phyloP scores from a whole-genome alignment of 2,113 vertebrate species.

The Tricholaema leucomelas region DNA sequence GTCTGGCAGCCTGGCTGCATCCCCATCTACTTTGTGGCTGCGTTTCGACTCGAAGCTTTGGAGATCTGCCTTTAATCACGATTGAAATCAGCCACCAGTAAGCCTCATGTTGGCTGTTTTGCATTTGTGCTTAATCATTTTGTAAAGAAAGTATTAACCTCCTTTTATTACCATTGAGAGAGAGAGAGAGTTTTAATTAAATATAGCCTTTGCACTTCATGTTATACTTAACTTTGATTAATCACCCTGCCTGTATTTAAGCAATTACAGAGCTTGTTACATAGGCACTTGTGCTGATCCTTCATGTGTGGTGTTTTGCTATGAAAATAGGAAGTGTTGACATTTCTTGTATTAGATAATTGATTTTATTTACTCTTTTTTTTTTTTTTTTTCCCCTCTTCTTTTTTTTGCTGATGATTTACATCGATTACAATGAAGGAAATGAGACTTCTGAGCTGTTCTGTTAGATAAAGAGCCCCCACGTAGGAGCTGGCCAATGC shows the following conservation, averaged over 20 bases:
- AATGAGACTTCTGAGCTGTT: slow-evolving; percentile 10
- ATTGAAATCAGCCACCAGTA: slow-evolving; percentile 47
- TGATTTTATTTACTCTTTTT: not conserved
- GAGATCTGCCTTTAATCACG: slow-evolving; percentile 58
- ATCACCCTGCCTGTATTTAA: slow-evolving; percentile 55
- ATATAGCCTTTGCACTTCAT: slow-evolving; percentile 50
- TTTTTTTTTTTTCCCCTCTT: too few relatives aligned
- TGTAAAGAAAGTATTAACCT: slow-evolving; percentile 69
- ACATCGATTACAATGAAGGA: slow-evolving; percentile 5
- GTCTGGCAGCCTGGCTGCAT: not conserved
- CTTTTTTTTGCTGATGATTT: slow-evolving; percentile 42
- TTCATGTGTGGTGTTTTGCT: slow-evolving; percentile 41
- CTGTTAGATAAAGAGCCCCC: slow-evolving; percentile 9
- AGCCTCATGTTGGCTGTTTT: slow-evolving; percentile 55
- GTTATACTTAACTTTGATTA: slow-evolving; percentile 53
- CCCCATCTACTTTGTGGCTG: not conserved
- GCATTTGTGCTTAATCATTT: slow-evolving; percentile 67
- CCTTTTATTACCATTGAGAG: slow-evolving; percentile 62
- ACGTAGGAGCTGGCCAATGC: slow-evolving; percentile 32
- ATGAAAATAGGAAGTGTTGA: slow-evolving; percentile 49
- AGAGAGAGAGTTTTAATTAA: slow-evolving; percentile 65
- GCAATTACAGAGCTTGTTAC: slow-evolving; percentile 47
- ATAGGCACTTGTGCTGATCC: slow-evolving; percentile 13
- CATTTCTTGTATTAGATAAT: slow-evolving; percentile 44
- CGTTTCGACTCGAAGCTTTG: slow-evolving; percentile 6